Percentiles rank a stretch among this genome's conserved stretches.
These are phyloP conservation scores for Cebuella pygmaea DNA, from an alignment of 2,797 vertebrate genomes.

Conservation along the genomic window DNA sequence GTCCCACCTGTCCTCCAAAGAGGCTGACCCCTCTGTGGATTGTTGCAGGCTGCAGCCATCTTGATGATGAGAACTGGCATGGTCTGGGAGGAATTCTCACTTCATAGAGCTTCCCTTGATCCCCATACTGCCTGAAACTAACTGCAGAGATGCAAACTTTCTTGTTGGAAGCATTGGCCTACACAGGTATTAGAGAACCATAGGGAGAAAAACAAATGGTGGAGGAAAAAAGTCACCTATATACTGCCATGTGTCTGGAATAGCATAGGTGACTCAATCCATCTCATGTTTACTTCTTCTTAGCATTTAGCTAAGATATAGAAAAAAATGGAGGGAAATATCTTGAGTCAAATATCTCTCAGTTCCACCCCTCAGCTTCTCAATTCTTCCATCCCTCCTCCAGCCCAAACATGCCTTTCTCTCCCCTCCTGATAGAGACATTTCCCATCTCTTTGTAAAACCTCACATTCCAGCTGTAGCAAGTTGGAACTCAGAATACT, in stretches of 20 bases:
- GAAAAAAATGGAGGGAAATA: neutral
- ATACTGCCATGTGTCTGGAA: neutral
- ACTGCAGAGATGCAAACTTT: neutral
- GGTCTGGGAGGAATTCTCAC: neutral
- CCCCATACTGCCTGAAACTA: neutral
- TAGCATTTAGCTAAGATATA: neutral
- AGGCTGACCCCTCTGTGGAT: fast-evolving
- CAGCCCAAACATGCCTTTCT: neutral
- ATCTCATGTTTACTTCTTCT: neutral
- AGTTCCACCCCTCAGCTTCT: neutral
- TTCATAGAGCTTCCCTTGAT: neutral
- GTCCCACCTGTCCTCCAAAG: neutral
- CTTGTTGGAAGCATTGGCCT: neutral
- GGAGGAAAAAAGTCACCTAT: neutral
- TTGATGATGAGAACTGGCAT: neutral
- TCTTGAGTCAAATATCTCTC: too few species aligned
- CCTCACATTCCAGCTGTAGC: neutral
- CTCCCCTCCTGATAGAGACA: neutral
- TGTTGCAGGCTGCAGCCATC: neutral
- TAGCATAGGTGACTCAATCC: neutral
- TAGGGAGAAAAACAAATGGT: neutral
- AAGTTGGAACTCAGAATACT: neutral
- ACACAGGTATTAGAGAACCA: neutral
- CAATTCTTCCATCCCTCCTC: neutral
- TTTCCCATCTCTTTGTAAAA: neutral